Base-by-base conservation (phyloP, 2,888 invertebrate genomes). In the Dysmachus trigonus region DNA sequence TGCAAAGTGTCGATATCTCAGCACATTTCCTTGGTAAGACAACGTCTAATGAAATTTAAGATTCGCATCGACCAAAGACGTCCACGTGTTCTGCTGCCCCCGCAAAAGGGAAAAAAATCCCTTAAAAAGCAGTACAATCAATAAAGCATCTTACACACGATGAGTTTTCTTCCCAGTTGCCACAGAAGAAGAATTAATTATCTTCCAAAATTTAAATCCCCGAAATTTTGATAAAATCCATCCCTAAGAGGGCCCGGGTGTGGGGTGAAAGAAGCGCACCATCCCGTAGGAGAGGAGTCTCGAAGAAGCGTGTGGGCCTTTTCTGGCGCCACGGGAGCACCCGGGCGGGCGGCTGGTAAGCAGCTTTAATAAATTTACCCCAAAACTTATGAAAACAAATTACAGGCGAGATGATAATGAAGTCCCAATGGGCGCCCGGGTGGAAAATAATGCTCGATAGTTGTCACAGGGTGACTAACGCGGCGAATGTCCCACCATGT, bases 371-470 rank as follows among this genome's bases (percentile, higher is more conserved):
- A 81, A 81, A 53, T 53, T 81, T 18, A 15, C 53, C 33, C 79
- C 13, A 62, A 41, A 81, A 81, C 53, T 81, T 81, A 33, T 81
- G 81, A 81, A 81, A 81, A 81, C 81, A 81, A 81, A 81, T 81
- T 81, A 31, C 62, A 33, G 31, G 33, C 31, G 81, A 33, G 62
- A 81, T 81, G 81, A 81, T 81, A 53, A 81, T 81, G 81, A 81
- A 81, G 81, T 51, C 35, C 81, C 53, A 81, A 81, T 53, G 81
- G 62, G 81, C 53, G 81, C 62, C 31, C 81, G 53, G 62, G 81
- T 81, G 81, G 53, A 81, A 81, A 81, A 81, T 81, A 81, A 81
- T 81, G 81, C 18, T 53, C 81, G 53, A 81, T 81, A 81, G 81
- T 81, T 53, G 81, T 81, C 81, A 81, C 53, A 81, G 30, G 53